Percentiles rank a stretch among this genome's conserved stretches.
Conservation (phyloP, 2,797 vertebrate species). For the Tachyglossus aculeatus region DNA sequence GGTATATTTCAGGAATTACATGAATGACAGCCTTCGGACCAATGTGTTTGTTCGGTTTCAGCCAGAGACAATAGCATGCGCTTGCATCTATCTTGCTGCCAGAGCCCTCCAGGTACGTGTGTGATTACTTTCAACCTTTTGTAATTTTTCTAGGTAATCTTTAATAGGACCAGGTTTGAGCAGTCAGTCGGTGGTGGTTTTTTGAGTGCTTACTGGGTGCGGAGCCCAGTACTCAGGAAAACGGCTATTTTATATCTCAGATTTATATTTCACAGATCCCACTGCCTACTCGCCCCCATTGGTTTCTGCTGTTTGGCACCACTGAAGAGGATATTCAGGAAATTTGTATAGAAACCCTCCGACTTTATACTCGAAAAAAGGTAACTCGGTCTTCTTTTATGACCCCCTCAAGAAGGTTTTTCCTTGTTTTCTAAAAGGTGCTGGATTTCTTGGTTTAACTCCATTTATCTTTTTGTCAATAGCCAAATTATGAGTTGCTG, state of each 20-base stretch:
- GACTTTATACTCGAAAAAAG: conserved; percentile 95
- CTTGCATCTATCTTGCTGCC: conserved; percentile 97
- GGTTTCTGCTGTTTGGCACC: conserved; percentile 94
- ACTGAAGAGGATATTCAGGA: conserved; percentile 97
- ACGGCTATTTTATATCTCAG: too few relatives aligned
- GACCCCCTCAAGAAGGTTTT: too few relatives aligned
- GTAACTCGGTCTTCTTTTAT: conserved; percentile 63
- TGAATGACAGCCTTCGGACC: conserved; percentile 97
- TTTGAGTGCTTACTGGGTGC: too few relatives aligned
- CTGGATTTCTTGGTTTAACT: too few relatives aligned
- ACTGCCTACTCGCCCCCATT: conserved; percentile 90
- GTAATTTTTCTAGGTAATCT: rapidly evolving
- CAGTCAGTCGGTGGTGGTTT: too few relatives aligned
- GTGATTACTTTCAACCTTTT: not conserved
- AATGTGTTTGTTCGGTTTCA: conserved; percentile 99
- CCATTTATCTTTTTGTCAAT: conserved; percentile 14
- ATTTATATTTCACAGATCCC: conserved; percentile 80
- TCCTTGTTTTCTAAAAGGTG: too few relatives aligned
- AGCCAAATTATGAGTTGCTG: conserved; percentile 96
- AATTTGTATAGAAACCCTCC: conserved; percentile 93
- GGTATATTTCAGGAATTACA: conserved; percentile 92
- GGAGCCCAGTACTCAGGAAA: too few relatives aligned
- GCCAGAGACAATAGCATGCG: conserved; percentile 96
- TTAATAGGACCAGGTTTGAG: too few relatives aligned
- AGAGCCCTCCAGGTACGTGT: conserved; percentile 89